Evolutionary conservation across 2,888 invertebrate species (phyloP), one percentile per base, ranked within the genome.

Genomic region (Pinctada fucata): DNA sequence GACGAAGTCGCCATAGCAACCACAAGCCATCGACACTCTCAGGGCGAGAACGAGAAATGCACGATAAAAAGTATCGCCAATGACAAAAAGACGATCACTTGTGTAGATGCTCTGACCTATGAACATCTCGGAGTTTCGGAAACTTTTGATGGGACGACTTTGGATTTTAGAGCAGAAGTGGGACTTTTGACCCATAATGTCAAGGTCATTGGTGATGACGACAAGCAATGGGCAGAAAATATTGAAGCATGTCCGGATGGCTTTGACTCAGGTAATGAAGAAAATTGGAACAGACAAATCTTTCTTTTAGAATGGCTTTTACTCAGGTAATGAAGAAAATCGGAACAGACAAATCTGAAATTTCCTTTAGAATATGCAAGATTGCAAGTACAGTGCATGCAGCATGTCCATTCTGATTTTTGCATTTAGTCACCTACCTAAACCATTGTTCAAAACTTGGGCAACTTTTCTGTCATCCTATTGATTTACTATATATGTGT

Each of bases 1-100:
- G 91, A 91, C 78, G 81, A 89, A 79, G 88, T 92, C 63, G 89
- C 90, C 67, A 89, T 92, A n/a, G 91, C 91, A 3, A 86, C 90
- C 49, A 92, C 92, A 2, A 88, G 91, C 5, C 84, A 88, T 67
- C 82, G 83, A n/a, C 86, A 85, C 71, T 85, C 86, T 10, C 90
- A 91, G 82, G 84, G 79, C 49, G 87, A 92, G 75, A 90, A 83
- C 69, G 92, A 92, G 84, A 78, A 85, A 67, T 81, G 85, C 8
- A 85, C 73, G 1, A 91, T 92, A 31, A 58, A 83, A 6, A 76
- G 81, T 8, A 84, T 90, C 8, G 87, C 88, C 10, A 75, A 16
- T 3, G 88, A 91, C 72, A 85, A 84, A 4, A 78, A 66, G 68
- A 90, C 89, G 49, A 71, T 92, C 51, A 91, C 90, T 3, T 76